These are phyloP conservation scores for Mus minutoides DNA, from an alignment of 2,797 vertebrate genomes.

Conservation along the genomic window DNA sequence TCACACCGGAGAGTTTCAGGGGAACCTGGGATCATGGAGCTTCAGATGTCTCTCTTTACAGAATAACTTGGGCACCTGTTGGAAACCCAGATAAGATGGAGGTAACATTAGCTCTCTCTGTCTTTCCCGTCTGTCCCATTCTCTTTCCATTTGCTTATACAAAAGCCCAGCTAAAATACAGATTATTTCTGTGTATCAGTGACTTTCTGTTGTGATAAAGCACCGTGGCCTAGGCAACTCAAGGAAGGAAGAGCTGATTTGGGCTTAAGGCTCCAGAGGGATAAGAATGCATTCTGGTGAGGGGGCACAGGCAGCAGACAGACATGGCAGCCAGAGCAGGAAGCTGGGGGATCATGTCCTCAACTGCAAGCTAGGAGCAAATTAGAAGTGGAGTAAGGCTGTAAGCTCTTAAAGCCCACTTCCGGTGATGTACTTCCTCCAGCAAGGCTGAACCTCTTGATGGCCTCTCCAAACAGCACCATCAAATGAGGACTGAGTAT, in stretches of 20 bases:
- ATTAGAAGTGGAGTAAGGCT: background rate
- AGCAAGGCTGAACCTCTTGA: background rate
- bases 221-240: background rate
- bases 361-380: background rate
- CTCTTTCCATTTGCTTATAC: background rate
- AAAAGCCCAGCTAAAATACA: background rate
- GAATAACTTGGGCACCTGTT: constrained; percentile 92
- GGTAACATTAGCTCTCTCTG: constrained; percentile 76
- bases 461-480: background rate
- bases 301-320: background rate
- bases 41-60: constrained; percentile 94
- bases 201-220: too few relatives aligned
- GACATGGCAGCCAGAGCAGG: background rate
- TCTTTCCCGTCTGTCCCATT: background rate
- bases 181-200: background rate
- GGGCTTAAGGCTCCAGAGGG: background rate
- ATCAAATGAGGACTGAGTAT: background rate
- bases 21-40: constrained; percentile 96
- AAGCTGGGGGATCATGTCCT: background rate
- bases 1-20: constrained; percentile 93
- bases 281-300: background rate
- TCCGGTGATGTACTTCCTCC: background rate
- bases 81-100: constrained; percentile 87
- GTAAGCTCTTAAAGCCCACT: background rate
- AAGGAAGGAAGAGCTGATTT: background rate